Evolutionary conservation across 2,113 vertebrate species (phyloP), one percentile per base, ranked within the genome.

Genomic region (Cololabis saira): DNA sequence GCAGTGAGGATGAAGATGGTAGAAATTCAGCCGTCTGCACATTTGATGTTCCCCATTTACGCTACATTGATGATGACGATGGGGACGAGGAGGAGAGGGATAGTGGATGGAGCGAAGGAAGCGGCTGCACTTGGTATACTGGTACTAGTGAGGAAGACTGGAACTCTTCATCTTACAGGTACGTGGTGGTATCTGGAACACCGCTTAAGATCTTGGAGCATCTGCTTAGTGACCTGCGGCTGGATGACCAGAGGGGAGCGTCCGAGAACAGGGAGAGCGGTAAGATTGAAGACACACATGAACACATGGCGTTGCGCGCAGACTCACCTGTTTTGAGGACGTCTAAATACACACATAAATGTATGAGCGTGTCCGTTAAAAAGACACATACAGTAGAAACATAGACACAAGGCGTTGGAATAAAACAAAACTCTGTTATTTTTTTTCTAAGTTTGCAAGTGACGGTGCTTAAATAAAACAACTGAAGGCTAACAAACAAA

Each of bases 141-240:
- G 66, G 65, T 81, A 93, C 94, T 15, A 92, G 88, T 56, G 94
- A 95, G 0, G 93, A 96, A 71, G 94, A 93, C 68, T 94, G 53
- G 14, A 89, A 89, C 17, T 94, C 93, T 86, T 95, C 95, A 0
- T 83, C 87, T 85, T 93, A 92, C 92, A 99, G 97, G 94, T 99
- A 98, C 15, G 94, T 98, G 86, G 97, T 98, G 84, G 97, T 99
- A 86, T 97, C 97, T 0, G 97, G 97, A 65, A 98, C 97, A 4
- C 97, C 97, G 0, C 96, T 98, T 80, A 99, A 98, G 92, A 98
- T 99, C 91, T 89, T 99, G 92, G 97, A 99, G 92, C 97, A 98
- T 78, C 95, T 99, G 56, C 89, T 99, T 57, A 95, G 96, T 75
- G 96, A 97, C 89, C 93, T 99, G 84, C 94, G 95, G 81, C 89